Evolutionary conservation across 2,113 vertebrate genomes (phyloP).

Genomic region (Cygnus atratus): DNA sequence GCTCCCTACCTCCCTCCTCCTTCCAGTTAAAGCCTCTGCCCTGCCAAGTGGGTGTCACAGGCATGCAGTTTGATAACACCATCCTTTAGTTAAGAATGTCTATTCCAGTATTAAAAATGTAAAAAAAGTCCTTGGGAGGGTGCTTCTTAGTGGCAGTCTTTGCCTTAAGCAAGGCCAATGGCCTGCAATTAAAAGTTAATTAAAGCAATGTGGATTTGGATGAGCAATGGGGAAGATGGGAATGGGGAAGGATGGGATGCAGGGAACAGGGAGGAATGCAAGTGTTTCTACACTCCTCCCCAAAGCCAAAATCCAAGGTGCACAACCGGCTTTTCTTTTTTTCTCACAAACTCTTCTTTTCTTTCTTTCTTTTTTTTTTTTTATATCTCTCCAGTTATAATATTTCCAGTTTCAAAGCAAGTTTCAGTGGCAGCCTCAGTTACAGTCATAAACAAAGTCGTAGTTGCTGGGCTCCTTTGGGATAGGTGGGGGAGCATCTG

Average conservation of each 20-base stretch:
- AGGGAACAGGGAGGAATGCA: neutral
- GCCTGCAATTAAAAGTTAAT: constrained; percentile 38
- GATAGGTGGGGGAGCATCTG: constrained; percentile 95
- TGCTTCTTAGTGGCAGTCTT: constrained; percentile 21
- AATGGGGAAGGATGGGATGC: neutral
- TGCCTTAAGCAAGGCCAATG: neutral
- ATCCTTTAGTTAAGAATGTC: constrained; percentile 46
- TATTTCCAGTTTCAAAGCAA: constrained; percentile 80
- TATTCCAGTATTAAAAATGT: constrained; percentile 65
- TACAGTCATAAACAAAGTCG: constrained; percentile 99
- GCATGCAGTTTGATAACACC: neutral
- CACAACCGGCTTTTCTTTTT: constrained; percentile 16
- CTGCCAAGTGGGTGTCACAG: constrained; percentile 57
- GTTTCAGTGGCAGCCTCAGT: constrained; percentile 78
- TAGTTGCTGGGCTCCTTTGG: constrained; percentile 99
- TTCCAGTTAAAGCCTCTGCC: constrained; percentile 67
- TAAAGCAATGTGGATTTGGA: constrained; percentile 65
- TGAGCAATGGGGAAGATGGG: constrained; percentile 33
- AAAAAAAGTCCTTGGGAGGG: constrained; percentile 34
- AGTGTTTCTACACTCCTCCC: constrained; percentile 21
- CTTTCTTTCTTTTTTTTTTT: neutral
- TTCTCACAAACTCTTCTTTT: neutral
- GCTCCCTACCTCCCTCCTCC: constrained; percentile 38
- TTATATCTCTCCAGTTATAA: constrained; percentile 56
- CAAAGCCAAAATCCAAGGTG: constrained; percentile 52